Conservation (phyloP, 2,797 vertebrate genomes). For the Esox masquinongy region DNA sequence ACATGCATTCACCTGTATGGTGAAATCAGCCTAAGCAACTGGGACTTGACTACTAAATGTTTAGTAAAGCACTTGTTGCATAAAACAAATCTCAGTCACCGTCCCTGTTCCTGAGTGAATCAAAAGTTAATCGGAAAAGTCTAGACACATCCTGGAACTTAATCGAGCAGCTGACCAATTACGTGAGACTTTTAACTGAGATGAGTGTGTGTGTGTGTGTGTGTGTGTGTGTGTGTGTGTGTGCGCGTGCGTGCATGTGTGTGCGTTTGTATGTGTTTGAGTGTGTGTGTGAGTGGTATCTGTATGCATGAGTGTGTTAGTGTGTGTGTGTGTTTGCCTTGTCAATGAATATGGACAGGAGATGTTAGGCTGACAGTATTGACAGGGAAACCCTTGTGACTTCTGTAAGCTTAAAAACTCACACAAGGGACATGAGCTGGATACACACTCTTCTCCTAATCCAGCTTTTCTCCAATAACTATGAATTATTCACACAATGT, state of each 20-base stretch:
- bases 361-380: slow-evolving; percentile 48
- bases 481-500: slow-evolving; percentile 66
- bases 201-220: not conserved
- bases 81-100: too few species aligned
- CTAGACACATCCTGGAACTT: too few species aligned
- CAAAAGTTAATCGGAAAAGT: too few species aligned
- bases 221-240: slow-evolving; percentile 1
- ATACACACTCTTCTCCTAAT: slow-evolving; percentile 33
- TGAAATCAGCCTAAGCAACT: too few species aligned
- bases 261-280: not conserved
- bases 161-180: too few species aligned
- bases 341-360: slow-evolving; percentile 42
- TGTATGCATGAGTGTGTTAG: slow-evolving; percentile 16
- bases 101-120: too few species aligned
- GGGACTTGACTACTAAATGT: too few species aligned
- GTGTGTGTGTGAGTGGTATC: not conserved
- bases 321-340: slow-evolving; percentile 19
- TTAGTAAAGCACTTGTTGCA: too few species aligned
- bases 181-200: too few species aligned
- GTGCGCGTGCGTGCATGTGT: not conserved
- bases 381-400: slow-evolving; percentile 49
- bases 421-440: slow-evolving; percentile 48
- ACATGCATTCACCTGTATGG: too few species aligned
- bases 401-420: slow-evolving; percentile 53
- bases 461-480: slow-evolving; percentile 41